A percentile compares a stretch with the other conserved stretches of the same genome.
Conservation (phyloP, 1,140 invertebrate genomes). For the Drosophila seguyi region DNA sequence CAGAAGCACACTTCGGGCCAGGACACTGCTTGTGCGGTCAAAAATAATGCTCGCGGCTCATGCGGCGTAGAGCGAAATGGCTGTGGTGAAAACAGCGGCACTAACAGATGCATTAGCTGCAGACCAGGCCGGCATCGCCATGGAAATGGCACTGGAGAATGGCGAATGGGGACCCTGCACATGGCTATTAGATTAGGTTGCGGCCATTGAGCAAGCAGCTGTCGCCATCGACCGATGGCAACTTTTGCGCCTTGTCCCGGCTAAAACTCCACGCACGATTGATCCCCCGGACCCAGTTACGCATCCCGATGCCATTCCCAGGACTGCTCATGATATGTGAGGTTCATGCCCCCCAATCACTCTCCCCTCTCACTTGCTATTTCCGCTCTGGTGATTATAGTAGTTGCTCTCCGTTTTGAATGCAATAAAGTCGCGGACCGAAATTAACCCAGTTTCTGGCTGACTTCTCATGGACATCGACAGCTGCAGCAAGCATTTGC, state of each 20-base stretch:
- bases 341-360: slow-evolving; percentile 6
- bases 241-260: slow-evolving; percentile 39
- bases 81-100: slow-evolving; percentile 50
- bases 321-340: slow-evolving; percentile 46
- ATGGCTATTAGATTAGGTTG: slow-evolving; percentile 68
- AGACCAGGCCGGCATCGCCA: slow-evolving; percentile 16
- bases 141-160: neutral
- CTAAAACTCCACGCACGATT: slow-evolving; percentile 43
- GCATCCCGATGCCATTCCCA: slow-evolving; percentile 46
- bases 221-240: slow-evolving; percentile 31
- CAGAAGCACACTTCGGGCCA: slow-evolving; percentile 23
- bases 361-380: slow-evolving; percentile 1
- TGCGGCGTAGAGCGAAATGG: slow-evolving; percentile 46
- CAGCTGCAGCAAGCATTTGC: slow-evolving; percentile 40
- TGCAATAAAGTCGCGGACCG: slow-evolving; percentile 59
- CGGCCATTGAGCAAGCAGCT: slow-evolving; percentile 64
- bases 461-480: slow-evolving; percentile 47
- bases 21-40: slow-evolving; percentile 44
- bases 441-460: slow-evolving; percentile 67
- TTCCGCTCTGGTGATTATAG: slow-evolving; percentile 45
- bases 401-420: slow-evolving; percentile 55
- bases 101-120: slow-evolving; percentile 69
- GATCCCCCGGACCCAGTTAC: slow-evolving; percentile 24
- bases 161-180: slow-evolving; percentile 12
- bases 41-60: slow-evolving; percentile 53